Evolutionary conservation across 2,113 vertebrate species (phyloP).

Genomic region (Isichthys henryi): DNA sequence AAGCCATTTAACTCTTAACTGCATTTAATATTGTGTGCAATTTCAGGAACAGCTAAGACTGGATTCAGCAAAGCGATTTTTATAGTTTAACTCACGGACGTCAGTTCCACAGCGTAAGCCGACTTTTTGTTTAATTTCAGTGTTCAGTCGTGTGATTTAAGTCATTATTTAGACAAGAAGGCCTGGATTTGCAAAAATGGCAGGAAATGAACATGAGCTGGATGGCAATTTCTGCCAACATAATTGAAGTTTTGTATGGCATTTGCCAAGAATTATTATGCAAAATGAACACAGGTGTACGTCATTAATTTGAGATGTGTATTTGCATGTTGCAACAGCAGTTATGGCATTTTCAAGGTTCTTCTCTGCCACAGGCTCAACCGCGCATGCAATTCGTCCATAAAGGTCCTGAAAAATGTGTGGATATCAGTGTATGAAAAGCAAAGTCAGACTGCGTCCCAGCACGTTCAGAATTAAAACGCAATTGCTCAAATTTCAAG

Average conservation of each 20-base stretch:
- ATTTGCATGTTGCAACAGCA: neutral
- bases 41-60: neutral
- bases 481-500: neutral
- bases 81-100: neutral
- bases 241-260: neutral
- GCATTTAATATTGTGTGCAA: neutral
- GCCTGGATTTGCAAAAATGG: neutral
- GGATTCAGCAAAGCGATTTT: neutral
- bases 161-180: neutral
- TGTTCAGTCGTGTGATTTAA: conserved; percentile 3
- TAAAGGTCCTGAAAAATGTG: neutral
- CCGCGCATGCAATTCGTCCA: neutral
- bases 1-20: neutral
- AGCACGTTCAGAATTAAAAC: neutral
- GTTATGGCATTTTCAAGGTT: neutral
- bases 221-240: neutral
- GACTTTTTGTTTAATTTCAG: conserved; percentile 1
- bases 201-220: neutral
- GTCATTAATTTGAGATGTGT: neutral
- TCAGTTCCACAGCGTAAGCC: neutral
- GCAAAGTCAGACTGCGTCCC: neutral
- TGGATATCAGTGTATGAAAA: neutral
- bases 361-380: neutral
- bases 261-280: neutral
- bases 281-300: neutral